Conservation (phyloP, 2,113 vertebrate species). For the Chamaetylas fuelleborni region DNA sequence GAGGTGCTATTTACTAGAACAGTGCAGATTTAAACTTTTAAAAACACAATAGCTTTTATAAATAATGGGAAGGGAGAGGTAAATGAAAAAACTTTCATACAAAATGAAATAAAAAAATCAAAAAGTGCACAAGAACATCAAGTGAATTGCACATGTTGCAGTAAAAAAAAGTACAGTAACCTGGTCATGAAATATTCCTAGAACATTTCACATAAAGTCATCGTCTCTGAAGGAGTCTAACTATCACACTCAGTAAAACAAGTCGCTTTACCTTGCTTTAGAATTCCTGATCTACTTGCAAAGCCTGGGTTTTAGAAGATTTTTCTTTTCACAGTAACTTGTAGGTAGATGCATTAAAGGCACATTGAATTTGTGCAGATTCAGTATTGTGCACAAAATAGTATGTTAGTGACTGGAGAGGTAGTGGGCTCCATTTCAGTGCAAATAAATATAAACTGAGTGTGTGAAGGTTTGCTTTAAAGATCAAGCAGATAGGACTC, state of each 20-base stretch:
- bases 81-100: constrained; percentile 60
- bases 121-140: constrained; percentile 60
- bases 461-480: neutral
- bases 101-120: constrained; percentile 54
- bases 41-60: constrained; percentile 45
- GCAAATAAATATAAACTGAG: constrained; percentile 39
- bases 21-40: constrained; percentile 5
- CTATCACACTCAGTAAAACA: neutral
- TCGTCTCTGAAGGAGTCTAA: neutral
- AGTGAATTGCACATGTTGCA: constrained; percentile 56
- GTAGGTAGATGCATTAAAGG: neutral
- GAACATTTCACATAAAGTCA: constrained; percentile 6
- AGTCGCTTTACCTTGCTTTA: neutral
- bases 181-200: constrained; percentile 27
- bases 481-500: neutral
- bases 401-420: neutral
- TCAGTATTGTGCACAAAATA: neutral
- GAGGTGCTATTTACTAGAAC: constrained; percentile 28
- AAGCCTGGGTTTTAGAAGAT: neutral
- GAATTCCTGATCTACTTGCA: constrained; percentile 3
- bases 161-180: constrained; percentile 50
- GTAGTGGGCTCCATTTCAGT: constrained; percentile 36
- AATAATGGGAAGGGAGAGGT: constrained; percentile 35
- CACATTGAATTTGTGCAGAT: neutral
- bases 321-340: constrained; percentile 28